Evolutionary conservation across 1,140 invertebrate species (phyloP), one percentile per base, ranked within the genome.

Genomic region (Acromyrmex heyeri): DNA sequence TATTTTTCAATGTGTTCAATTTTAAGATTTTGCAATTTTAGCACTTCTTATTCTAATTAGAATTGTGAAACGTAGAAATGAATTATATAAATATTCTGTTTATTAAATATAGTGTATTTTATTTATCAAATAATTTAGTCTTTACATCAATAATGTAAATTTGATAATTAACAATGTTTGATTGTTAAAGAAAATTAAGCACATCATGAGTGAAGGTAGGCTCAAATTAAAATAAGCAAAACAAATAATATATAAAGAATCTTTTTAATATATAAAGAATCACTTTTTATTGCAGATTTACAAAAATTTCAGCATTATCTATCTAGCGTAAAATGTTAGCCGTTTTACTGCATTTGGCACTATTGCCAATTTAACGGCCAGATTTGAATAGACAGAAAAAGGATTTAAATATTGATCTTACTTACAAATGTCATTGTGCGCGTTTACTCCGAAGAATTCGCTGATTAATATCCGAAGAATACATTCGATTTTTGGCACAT

Each of bases 401-500:
- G 79, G 24, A 44, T 48, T 76, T 61, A 73, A 87, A 85, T 89
- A 77, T 89, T 87, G 89, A 90, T 57, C 62, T 76, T 77, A 83
- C 44, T 76, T 67, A 18, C 79, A 65, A 48, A 70, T 55, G 12
- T 70, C 57, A 24, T 73, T 62, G 62, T 65, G 72, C 65, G 62
- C 67, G 65, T 73, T 78, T 88, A 76, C 48, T 50, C 57, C 75
- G 79, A 82, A 86, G 44, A 89, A 76, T 73, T 83, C 64, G 27
- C 64, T 90, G 88, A 90, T 90, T 90, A 89, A 86, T 86, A 86
- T 64, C 44, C 24, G 27, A 72, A 30, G 38, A 82, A 86, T 88
- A 86, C 10, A 53, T 85, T 87, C 53, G 24, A 73, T 57, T 62
- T 87, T 89, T 85, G 53, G 34, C 61, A 64, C 55, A 50, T 70